phyloP scores from a whole-genome alignment of 2,113 vertebrate species.

The Echinops telfairi region DNA sequence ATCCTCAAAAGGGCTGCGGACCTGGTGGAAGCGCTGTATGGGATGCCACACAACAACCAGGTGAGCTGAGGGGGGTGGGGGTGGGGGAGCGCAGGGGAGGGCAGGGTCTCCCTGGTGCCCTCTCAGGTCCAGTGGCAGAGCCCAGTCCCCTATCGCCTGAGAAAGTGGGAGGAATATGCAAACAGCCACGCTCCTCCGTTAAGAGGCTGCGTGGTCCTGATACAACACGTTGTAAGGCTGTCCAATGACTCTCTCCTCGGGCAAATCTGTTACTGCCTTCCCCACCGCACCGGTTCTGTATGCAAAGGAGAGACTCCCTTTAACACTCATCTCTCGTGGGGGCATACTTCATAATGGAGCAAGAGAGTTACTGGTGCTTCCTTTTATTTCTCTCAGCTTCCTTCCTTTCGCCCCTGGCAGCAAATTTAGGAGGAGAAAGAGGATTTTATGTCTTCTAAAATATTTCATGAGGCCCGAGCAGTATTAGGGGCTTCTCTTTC shows the following conservation, averaged over 20 bases:
- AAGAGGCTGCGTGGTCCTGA: background rate
- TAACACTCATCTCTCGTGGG: conserved; percentile 22
- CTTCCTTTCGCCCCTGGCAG: background rate
- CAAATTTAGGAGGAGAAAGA: conserved; percentile 18
- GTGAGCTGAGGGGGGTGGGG: conserved; percentile 84
- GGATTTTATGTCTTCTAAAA: conserved; percentile 48
- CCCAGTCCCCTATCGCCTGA: background rate
- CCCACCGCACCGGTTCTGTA: conserved; percentile 33
- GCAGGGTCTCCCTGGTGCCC: background rate
- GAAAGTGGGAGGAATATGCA: background rate
- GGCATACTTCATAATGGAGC: conserved; percentile 21
- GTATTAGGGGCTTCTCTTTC: background rate
- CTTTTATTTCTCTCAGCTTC: conserved; percentile 56
- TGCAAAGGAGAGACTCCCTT: background rate
- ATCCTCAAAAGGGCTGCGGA: conserved; percentile 97
- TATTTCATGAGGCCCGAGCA: background rate
- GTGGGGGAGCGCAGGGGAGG: too few relatives aligned
- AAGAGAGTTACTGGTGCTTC: conserved; percentile 21
- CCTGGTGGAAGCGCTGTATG: conserved; percentile 96
- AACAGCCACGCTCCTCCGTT: background rate
- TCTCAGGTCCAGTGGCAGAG: accelerated
- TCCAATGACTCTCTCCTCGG: conserved; percentile 14
- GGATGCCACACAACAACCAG: conserved; percentile 98
- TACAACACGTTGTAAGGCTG: background rate
- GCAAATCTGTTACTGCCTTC: conserved; percentile 43